phyloP scores from a whole-genome alignment of 2,888 invertebrate genomes.

The Parnassius glacialis region DNA sequence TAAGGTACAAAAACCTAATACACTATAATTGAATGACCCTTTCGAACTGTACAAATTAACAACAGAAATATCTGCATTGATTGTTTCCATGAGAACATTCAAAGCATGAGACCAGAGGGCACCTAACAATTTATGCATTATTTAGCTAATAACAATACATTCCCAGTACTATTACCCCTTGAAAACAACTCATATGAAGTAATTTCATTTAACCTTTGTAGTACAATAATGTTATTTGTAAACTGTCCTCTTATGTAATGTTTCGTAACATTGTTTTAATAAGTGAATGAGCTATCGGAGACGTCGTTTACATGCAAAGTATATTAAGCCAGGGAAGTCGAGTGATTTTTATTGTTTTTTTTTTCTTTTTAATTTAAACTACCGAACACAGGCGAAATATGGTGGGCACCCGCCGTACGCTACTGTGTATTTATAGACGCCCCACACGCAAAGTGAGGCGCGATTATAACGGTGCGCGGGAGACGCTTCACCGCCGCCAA shows the following conservation, averaged over 20 bases:
- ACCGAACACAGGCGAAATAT: conserved; percentile 49
- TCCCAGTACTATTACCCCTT: conserved; percentile 31
- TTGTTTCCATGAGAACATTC: conserved; percentile 70
- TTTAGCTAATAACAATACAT: conserved; percentile 45
- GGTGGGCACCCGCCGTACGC: conserved; percentile 57
- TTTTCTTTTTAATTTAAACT: conserved; percentile 40
- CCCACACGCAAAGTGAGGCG: conserved; percentile 65
- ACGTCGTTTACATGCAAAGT: conserved; percentile 1
- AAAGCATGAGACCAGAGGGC: conserved; percentile 61
- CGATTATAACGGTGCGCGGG: conserved; percentile 60
- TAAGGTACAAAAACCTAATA: neutral
- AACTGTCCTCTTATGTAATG: conserved; percentile 7
- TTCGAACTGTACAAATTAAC: conserved; percentile 53
- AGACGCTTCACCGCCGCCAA: conserved; percentile 47
- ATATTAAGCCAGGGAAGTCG: conserved; percentile 1
- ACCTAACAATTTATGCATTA: conserved; percentile 51
- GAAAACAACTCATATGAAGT: conserved; percentile 23
- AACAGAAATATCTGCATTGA: conserved; percentile 54
- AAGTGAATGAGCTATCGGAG: neutral
- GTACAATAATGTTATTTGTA: conserved; percentile 4
- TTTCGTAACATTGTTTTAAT: conserved; percentile 12
- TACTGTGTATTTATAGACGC: conserved; percentile 70
- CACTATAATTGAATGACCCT: conserved; percentile 20
- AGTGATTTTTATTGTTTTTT: conserved; percentile 32
- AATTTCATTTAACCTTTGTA: conserved; percentile 17